phyloP scores from a whole-genome alignment of 1,140 invertebrate species.

The Mycetomoellerius zeteki region DNA sequence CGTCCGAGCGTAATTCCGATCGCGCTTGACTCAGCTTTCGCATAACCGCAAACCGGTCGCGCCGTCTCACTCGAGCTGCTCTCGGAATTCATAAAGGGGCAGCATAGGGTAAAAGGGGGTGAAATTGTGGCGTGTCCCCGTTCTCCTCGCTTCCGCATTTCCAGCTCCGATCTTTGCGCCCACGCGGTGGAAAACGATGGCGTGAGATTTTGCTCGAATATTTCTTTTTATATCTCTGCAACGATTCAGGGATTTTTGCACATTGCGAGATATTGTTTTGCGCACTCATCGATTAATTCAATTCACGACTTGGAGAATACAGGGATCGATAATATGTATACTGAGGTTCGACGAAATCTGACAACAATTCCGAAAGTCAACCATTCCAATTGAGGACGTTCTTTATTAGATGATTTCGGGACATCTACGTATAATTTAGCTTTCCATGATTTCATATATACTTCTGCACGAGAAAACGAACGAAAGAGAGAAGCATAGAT shows the following conservation, averaged over 20 bases:
- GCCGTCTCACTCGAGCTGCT: slow-evolving; percentile 65
- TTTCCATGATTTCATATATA: background rate
- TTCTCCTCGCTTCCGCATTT: slow-evolving; percentile 8
- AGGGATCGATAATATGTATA: background rate
- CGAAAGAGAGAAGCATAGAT: background rate
- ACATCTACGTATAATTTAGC: background rate
- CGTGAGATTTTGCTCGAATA: background rate
- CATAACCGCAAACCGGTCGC: slow-evolving; percentile 75
- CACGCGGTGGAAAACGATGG: slow-evolving; percentile 11
- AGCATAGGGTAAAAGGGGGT: slow-evolving; percentile 60
- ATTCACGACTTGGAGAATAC: background rate
- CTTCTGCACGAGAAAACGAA: background rate
- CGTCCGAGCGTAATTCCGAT: slow-evolving; percentile 77
- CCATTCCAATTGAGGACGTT: slow-evolving; percentile 3
- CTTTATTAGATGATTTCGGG: slow-evolving; percentile 18
- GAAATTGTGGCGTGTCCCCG: slow-evolving; percentile 65
- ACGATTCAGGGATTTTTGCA: background rate
- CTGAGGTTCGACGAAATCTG: background rate
- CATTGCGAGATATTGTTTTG: background rate
- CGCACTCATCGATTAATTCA: slow-evolving; percentile 2
- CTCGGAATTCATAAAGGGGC: slow-evolving; percentile 76
- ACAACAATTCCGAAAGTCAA: slow-evolving; percentile 7
- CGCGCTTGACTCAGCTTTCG: slow-evolving; percentile 80
- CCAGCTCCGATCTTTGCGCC: background rate
- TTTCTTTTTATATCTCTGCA: background rate